A percentile compares a stretch with the other conserved stretches of the same genome.
These are phyloP conservation scores for Chaetorhynchus papuensis DNA, from an alignment of 2,113 vertebrate genomes.

Conservation along the genomic window DNA sequence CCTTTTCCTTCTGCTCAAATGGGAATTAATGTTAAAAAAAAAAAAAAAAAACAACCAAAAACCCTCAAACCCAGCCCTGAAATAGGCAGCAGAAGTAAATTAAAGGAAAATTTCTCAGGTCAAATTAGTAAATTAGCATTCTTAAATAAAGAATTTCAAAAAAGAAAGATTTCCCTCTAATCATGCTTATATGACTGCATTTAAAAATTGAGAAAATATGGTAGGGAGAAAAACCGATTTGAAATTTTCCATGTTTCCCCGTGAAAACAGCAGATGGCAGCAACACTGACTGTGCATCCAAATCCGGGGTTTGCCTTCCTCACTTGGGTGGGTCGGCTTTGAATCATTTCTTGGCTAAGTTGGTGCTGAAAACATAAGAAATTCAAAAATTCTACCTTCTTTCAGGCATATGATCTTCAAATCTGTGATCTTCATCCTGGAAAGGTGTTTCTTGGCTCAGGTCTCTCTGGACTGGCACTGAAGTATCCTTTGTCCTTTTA, in stretches of 20 bases:
- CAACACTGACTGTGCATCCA: not conserved
- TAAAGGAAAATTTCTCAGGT: not conserved
- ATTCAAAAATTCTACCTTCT: not conserved
- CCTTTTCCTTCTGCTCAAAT: not conserved
- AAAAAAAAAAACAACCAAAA: not conserved
- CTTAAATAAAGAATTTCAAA: not conserved
- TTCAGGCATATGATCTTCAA: not conserved
- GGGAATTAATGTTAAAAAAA: not conserved
- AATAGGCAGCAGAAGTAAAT: not conserved
- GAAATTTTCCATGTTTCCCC: not conserved
- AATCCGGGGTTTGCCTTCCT: not conserved
- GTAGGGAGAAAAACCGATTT: not conserved
- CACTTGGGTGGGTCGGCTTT: not conserved
- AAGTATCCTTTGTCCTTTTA: not conserved
- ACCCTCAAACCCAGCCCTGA: rapidly evolving
- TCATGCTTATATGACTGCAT: not conserved
- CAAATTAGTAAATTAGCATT: not conserved
- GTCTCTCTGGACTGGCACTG: not conserved
- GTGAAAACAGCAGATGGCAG: conserved; percentile 43
- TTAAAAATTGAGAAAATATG: not conserved
- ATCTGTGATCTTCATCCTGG: not conserved
- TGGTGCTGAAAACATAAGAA: not conserved
- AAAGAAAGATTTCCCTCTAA: not conserved
- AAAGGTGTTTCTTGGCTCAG: not conserved
- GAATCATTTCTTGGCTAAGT: not conserved